A percentile compares a stretch with the other conserved stretches of the same genome.
phyloP scores from a whole-genome alignment of 2,797 vertebrate genomes.

The Periparus ater region DNA sequence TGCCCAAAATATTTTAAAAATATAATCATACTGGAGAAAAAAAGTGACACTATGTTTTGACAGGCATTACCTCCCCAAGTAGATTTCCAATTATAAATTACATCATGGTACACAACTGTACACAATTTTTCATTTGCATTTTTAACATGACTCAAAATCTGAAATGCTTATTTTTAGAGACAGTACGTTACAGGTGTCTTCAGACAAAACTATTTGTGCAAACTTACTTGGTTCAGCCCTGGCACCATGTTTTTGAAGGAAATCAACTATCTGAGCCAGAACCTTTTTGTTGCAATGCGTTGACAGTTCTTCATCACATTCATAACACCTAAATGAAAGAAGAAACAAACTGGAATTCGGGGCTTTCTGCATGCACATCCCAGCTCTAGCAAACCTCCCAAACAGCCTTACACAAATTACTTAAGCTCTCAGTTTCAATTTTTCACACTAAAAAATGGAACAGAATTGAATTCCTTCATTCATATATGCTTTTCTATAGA shows the following conservation, averaged over 20 bases:
- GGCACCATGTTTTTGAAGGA: constrained; percentile 92
- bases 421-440: not conserved
- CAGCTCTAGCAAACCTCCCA: not conserved
- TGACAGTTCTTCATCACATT: constrained; percentile 95
- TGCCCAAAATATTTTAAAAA: not conserved
- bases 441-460: not conserved
- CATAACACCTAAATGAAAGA: constrained; percentile 88
- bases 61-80: not conserved
- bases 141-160: not conserved
- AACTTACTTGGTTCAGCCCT: constrained; percentile 91
- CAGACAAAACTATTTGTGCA: not conserved
- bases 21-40: not conserved
- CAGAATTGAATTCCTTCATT: not conserved
- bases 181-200: not conserved
- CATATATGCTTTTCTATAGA: not conserved
- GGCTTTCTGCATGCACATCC: not conserved
- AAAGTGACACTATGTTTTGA: not conserved
- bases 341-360: not conserved
- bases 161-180: not conserved
- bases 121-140: not conserved
- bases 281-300: constrained; percentile 96
- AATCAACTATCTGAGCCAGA: constrained; percentile 94
- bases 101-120: not conserved
- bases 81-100: not conserved
- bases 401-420: not conserved